These are phyloP conservation scores for Batillaria attramentaria DNA, from an alignment of 1,140 invertebrate species.

Conservation along the genomic window DNA sequence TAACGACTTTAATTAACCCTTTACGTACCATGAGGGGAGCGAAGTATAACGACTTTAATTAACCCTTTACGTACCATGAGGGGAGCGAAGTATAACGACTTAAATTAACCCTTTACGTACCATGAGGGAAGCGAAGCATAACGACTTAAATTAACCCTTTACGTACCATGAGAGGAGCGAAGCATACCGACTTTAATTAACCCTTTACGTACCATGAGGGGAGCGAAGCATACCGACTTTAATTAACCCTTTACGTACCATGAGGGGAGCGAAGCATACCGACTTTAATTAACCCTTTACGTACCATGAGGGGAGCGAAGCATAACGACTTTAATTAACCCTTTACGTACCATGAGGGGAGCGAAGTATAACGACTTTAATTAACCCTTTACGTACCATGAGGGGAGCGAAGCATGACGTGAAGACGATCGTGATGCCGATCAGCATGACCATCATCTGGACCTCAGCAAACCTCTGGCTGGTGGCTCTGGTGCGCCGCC, in stretches of 20 bases:
- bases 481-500: conserved; percentile 53
- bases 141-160: too few species aligned
- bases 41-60: too few species aligned
- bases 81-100: too few species aligned
- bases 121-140: too few species aligned
- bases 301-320: neutral
- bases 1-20: too few species aligned
- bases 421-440: conserved; percentile 71
- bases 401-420: conserved; percentile 70
- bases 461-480: conserved; percentile 69
- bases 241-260: neutral
- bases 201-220: too few species aligned
- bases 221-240: too few species aligned
- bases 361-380: neutral
- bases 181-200: too few species aligned
- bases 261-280: neutral
- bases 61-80: too few species aligned
- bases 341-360: neutral
- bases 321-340: neutral
- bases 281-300: neutral
- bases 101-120: too few species aligned
- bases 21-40: too few species aligned
- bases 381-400: conserved; percentile 64
- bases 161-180: too few species aligned
- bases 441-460: conserved; percentile 71